Evolutionary conservation across 2,113 vertebrate species (phyloP).

Genomic region (Agapornis roseicollis): DNA sequence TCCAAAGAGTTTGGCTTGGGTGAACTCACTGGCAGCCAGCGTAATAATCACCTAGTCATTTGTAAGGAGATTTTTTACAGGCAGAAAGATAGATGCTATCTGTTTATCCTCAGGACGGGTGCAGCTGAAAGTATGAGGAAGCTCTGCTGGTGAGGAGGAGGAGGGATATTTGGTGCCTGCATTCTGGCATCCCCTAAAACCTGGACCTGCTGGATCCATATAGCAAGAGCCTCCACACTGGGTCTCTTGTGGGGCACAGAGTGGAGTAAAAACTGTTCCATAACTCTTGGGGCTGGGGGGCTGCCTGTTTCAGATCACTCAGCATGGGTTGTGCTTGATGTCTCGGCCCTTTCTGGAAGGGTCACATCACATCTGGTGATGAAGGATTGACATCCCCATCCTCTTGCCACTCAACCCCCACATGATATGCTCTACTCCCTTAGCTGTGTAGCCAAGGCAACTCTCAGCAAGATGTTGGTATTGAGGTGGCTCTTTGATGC

Average conservation of each 20-base stretch:
- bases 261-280: not conserved
- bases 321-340: not conserved
- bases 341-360: not conserved
- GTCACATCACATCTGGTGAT: not conserved
- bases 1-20: not conserved
- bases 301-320: not conserved
- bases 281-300: rapidly evolving
- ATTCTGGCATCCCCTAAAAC: not conserved
- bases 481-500: not conserved
- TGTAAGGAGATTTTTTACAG: not conserved
- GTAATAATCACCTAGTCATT: not conserved
- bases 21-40: not conserved
- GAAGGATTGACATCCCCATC: not conserved
- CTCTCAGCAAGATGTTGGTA: not conserved
- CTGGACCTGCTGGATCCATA: not conserved
- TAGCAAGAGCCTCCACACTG: not conserved
- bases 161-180: not conserved
- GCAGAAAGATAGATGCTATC: not conserved
- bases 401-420: not conserved
- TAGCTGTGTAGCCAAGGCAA: not conserved
- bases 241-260: not conserved
- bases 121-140: not conserved
- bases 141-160: not conserved
- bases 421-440: not conserved
- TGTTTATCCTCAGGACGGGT: not conserved